Evolutionary conservation across 1,140 invertebrate species (phyloP).

Genomic region (Lepidurus arcticus): DNA sequence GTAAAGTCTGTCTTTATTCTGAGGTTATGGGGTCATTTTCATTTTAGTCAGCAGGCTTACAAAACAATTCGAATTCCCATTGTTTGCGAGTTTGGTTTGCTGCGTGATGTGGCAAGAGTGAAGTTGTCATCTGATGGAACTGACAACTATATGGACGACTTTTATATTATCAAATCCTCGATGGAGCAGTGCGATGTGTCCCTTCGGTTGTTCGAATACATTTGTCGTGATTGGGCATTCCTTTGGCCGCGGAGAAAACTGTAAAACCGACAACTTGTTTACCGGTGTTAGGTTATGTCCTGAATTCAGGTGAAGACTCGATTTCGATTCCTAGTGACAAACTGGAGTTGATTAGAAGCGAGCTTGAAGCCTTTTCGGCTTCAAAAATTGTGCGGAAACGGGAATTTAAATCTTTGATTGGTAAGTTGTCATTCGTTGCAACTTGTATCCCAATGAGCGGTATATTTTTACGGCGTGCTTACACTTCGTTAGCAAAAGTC

Average conservation of each 20-base stretch:
- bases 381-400: not conserved
- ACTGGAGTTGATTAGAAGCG: not conserved
- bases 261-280: not conserved
- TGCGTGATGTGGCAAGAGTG: not conserved
- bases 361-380: not conserved
- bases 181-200: not conserved
- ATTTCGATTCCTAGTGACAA: not conserved
- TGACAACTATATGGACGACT: conserved; percentile 2
- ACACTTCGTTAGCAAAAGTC: not conserved
- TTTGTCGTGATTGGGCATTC: not conserved
- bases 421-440: not conserved
- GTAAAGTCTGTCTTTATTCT: no score
- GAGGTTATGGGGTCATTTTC: no score
- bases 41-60: no score
- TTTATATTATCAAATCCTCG: not conserved
- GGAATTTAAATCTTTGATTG: not conserved
- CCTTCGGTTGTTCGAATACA: not conserved
- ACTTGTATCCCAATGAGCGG: not conserved
- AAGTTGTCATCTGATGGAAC: not conserved
- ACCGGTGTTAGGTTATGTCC: not conserved
- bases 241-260: not conserved
- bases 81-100: not conserved
- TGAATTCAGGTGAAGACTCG: not conserved
- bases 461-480: not conserved
- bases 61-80: not conserved